A percentile compares a stretch with the other conserved stretches of the same genome.
Evolutionary conservation across 2,888 invertebrate species (phyloP).

Genomic region (Polydrusus cervinus): DNA sequence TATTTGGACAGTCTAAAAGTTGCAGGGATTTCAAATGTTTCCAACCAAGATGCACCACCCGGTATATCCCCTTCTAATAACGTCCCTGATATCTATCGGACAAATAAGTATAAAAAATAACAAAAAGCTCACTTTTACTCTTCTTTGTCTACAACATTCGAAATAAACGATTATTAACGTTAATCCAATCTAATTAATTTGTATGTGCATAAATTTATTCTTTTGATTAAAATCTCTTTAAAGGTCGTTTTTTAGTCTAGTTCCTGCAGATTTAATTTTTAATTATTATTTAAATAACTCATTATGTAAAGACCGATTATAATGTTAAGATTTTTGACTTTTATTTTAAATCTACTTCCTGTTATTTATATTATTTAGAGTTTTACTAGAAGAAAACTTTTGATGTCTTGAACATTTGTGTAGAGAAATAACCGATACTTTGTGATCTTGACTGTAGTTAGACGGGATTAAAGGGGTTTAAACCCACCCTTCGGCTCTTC

Average conservation of each 20-base stretch:
- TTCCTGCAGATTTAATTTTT: slow-evolving; percentile 11
- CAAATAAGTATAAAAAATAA: not conserved
- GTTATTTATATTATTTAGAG: not conserved
- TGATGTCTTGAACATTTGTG: not conserved
- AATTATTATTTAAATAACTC: slow-evolving; percentile 4
- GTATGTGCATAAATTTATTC: slow-evolving; percentile 3
- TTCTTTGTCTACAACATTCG: not conserved
- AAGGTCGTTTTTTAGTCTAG: slow-evolving; percentile 17
- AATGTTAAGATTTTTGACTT: slow-evolving; percentile 8
- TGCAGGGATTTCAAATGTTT: too few relatives aligned
- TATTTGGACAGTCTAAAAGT: too few relatives aligned
- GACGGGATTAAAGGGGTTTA: too few relatives aligned
- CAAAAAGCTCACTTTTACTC: not conserved
- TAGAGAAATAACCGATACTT: too few relatives aligned
- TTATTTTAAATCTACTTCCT: slow-evolving; percentile 1
- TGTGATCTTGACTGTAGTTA: too few relatives aligned
- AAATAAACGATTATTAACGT: not conserved
- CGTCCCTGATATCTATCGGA: too few relatives aligned
- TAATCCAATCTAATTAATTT: slow-evolving; percentile 11
- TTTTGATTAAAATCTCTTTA: slow-evolving; percentile 2
- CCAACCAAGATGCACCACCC: too few relatives aligned
- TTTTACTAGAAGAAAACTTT: not conserved
- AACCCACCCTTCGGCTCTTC: too few relatives aligned
- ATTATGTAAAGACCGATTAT: slow-evolving; percentile 2
- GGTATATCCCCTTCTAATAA: too few relatives aligned